Evolutionary conservation across 2,113 vertebrate genomes (phyloP).

Genomic region (Vidua macroura): DNA sequence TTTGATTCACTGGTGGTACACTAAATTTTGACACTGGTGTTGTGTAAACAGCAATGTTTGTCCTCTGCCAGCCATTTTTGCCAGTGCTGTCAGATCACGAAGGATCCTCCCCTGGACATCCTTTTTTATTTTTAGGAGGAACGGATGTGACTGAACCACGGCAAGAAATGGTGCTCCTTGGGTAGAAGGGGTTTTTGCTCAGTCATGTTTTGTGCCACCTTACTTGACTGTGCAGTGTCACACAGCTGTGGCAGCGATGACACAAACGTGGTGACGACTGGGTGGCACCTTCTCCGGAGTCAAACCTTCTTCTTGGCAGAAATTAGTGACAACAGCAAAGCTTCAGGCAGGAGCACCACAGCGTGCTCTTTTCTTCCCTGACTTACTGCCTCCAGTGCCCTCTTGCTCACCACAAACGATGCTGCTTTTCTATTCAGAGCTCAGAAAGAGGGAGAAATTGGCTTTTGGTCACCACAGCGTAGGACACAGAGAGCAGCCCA

Average conservation of each 20-base stretch:
- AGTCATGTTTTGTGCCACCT: not conserved
- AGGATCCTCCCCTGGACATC: not conserved
- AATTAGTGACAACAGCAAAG: not conserved
- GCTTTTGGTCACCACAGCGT: not conserved
- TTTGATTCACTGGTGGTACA: not conserved
- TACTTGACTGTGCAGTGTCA: not conserved
- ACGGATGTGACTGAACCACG: not conserved
- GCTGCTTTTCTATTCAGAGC: not conserved
- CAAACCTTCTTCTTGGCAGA: not conserved
- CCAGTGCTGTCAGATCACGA: fast-evolving
- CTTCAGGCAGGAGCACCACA: not conserved
- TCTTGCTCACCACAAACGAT: not conserved
- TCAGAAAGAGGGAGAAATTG: not conserved
- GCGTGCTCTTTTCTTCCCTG: fast-evolving
- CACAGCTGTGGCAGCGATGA: not conserved
- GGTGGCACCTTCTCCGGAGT: not conserved
- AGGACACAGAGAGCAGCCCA: not conserved
- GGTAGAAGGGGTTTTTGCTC: not conserved
- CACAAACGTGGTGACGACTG: not conserved
- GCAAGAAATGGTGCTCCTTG: not conserved
- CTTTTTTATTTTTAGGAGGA: not conserved
- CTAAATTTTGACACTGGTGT: not conserved
- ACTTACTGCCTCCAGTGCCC: not conserved
- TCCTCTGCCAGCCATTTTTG: not conserved
- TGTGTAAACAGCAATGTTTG: not conserved